Evolutionary conservation across 2,888 invertebrate species (phyloP), one percentile per base, ranked within the genome.

Genomic region (Drosophila phalerata): DNA sequence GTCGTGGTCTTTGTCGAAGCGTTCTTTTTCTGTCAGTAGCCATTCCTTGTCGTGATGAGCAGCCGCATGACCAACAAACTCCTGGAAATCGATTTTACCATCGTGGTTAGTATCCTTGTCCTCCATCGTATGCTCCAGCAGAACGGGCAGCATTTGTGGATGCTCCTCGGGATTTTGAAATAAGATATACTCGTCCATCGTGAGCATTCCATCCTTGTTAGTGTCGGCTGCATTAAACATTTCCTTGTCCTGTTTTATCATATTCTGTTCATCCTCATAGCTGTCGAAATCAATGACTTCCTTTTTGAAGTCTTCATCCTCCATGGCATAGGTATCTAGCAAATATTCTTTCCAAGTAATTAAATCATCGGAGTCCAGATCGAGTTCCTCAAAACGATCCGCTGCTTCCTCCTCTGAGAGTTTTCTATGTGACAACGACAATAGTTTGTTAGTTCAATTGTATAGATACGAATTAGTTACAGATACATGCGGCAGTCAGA

Each of bases 141-240:
- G 94, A 77, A 95, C 93, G 15, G 95, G 95, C 77, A 96, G 93
- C 99, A 99, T 99, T 89, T 95, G 94, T 32, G 95, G 95, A 92
- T 97, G 96, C 92, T 99, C 98, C 93, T 98, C 98, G 0, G 99
- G 99, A 92, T 97, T 98, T 48, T 97, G 95, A 92, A 99, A 99
- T 22, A 96, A 95, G 77, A 96, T 93, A 93, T 97, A 98, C 92
- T 99, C 99, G 1, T 94, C 93, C 2, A 94, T 88, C 85, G 95
- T 94, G 55, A 99, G 93, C 34, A 93, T 92, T 0, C 96, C 96
- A 92, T 99, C 98, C 17, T 95, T 94, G 91, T 99, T 95, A 13
- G 92, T 88, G 93, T 99, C 99, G 0, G 99, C 98, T 3, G 95
- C 95, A 55, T 94, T 92, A 93, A 98, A 99, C 93, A 98, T 96